Conservation (phyloP, 1,140 invertebrate genomes). For the Musca vetustissima region DNA sequence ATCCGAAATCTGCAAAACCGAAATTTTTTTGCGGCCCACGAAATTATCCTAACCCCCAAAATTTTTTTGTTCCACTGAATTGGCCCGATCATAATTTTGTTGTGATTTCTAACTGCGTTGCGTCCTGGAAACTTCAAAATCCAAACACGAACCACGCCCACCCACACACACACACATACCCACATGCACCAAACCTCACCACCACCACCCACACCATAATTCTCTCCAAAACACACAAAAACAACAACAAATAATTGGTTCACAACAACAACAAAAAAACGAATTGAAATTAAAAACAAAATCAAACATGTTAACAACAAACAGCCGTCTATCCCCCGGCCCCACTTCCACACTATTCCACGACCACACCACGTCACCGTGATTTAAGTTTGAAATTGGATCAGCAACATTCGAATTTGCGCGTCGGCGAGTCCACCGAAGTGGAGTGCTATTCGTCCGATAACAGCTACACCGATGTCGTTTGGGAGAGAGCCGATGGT, state of each 20-base stretch:
- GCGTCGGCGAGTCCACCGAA: slow-evolving; percentile 45
- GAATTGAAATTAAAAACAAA: too few relatives aligned
- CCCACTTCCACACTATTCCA: too few relatives aligned
- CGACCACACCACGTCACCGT: slow-evolving; percentile 22
- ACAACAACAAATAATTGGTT: background rate
- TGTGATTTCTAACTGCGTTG: too few relatives aligned
- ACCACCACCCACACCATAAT: background rate
- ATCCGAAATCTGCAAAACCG: too few relatives aligned
- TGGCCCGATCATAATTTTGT: too few relatives aligned
- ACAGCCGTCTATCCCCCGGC: slow-evolving; percentile 4
- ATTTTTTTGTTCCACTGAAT: too few relatives aligned
- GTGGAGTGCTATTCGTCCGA: slow-evolving; percentile 52
- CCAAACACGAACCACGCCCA: too few relatives aligned
- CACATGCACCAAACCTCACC: background rate
- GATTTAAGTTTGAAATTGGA: slow-evolving; percentile 49
- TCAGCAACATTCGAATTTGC: slow-evolving; percentile 44
- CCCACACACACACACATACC: too few relatives aligned
- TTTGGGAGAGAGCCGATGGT: slow-evolving; percentile 58
- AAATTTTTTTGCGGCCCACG: too few relatives aligned
- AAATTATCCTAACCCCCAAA: too few relatives aligned
- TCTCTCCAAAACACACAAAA: background rate
- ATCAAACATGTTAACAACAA: background rate
- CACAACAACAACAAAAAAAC: background rate
- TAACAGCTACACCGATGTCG: slow-evolving; percentile 53
- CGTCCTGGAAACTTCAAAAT: too few relatives aligned